Conservation (phyloP, 2,113 vertebrate species). For the cattle (Bos taurus) region ARS-UCD2.0 NC_037342.1:8490501-8491000, state of each 20-base stretch:
- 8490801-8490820: not conserved
- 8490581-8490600: not conserved
- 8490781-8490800: too few species aligned
- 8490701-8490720: not conserved
- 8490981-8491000: not conserved
- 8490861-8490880: not conserved
- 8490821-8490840: not conserved
- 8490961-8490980: not conserved
- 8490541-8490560: not conserved
- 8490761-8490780: too few species aligned
- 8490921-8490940: not conserved
- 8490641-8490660: not conserved
- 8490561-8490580: not conserved
- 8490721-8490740: not conserved
- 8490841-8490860: not conserved
- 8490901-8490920: not conserved
- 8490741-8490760: not conserved
- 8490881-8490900: not conserved
- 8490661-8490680: not conserved
- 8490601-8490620: not conserved
- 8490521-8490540: conserved; percentile 19
- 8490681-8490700: not conserved
- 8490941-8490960: not conserved
- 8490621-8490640: not conserved
- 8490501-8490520: conserved; percentile 21